Base-by-base conservation (phyloP, 2,797 vertebrate species). In the Myotis pilosus region DNA sequence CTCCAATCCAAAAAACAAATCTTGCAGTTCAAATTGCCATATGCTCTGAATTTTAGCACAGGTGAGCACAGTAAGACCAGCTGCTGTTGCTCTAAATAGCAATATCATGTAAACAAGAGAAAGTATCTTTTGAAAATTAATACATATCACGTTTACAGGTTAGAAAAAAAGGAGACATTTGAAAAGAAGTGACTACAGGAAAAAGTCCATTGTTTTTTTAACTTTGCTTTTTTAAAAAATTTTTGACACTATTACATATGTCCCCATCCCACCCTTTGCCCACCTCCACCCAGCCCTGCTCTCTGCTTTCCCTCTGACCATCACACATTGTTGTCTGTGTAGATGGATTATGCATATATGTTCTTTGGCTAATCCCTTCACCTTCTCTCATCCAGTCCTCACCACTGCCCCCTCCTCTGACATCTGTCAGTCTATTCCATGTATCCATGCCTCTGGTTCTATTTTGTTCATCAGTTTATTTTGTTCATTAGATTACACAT, bases 31-130 rank as follows among this genome's bases (percentile, higher is more conserved):
- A 55, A 88, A 76, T 47, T 95, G 72, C 95, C 90, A 0, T 19
- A 57, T 60, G 94, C 19, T 75, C 17, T 80, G 3, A 4, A 0
- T 11, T 92, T 6, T 30, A 16, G 88, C 90, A 60, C 88, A 78
- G 92, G 92, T 51, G 96, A 92, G 64, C 0, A 28, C 74, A 47
- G 94, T 28, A 74, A 20, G 84, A 87, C 89, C 85, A 10, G 66
- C 91, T 76, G 94, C 11, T 8, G 6, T 30, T 41, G 33, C n/a
- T 36, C 10, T 53, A 92, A 84, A 47, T 44, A 30, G 53, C 6
- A 2, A 0, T 19, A 44, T 57, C 23, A 0, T 0, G 36, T 53
- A 51, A 92, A 49, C 72, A 90, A 92, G 11, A 33, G 25, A 19
- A 68, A 23, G 80, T 0, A 0, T 11, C 68, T 19, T 51, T 2